Conservation (phyloP, 2,888 invertebrate genomes). For the Apotomis betuletana region DNA sequence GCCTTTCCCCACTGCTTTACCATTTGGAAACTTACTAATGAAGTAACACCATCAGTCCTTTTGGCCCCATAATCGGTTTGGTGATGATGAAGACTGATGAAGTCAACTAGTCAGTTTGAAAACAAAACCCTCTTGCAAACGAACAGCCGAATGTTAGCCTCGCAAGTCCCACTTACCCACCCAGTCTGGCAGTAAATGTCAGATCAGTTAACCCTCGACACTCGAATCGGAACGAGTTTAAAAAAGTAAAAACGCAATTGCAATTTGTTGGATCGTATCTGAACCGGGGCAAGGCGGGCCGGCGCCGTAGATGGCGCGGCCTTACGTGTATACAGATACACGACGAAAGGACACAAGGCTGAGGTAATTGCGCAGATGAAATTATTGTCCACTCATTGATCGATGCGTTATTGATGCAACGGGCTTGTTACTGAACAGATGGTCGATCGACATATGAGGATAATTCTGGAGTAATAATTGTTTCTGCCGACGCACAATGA, state of each 20-base stretch:
- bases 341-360: slow-evolving; percentile 36
- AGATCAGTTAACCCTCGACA: slow-evolving; percentile 31
- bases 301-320: slow-evolving; percentile 42
- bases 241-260: slow-evolving; percentile 35
- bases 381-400: slow-evolving; percentile 31
- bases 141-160: neutral
- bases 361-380: slow-evolving; percentile 32
- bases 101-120: too few relatives aligned
- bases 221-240: slow-evolving; percentile 26
- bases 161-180: neutral
- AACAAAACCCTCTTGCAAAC: neutral
- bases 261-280: slow-evolving; percentile 23
- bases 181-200: slow-evolving; percentile 23
- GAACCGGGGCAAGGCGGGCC: slow-evolving; percentile 52
- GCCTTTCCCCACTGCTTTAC: too few relatives aligned
- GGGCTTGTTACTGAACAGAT: neutral
- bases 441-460: slow-evolving; percentile 1
- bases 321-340: slow-evolving; percentile 4
- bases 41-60: too few relatives aligned
- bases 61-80: too few relatives aligned
- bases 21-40: too few relatives aligned
- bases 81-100: too few relatives aligned
- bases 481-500: too few relatives aligned
- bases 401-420: slow-evolving; percentile 15
- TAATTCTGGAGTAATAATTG: neutral